Evolutionary conservation across 2,113 vertebrate species (phyloP).

Genomic region (Tragelaphus imberbis): DNA sequence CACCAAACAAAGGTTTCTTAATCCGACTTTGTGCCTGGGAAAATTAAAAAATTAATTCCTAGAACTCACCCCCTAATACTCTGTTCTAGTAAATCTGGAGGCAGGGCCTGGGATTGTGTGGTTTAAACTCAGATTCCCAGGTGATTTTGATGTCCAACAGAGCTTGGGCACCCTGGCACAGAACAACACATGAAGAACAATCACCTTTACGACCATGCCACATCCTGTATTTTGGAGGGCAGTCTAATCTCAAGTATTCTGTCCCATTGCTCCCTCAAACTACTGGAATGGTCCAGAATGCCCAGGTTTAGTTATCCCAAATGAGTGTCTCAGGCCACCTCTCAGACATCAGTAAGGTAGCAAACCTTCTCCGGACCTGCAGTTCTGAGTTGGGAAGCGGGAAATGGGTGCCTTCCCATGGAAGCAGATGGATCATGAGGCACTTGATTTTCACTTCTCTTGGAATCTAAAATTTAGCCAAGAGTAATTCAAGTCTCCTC

Average conservation of each 20-base stretch:
- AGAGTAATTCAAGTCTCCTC: background rate
- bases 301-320: background rate
- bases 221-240: background rate
- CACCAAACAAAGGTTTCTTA: background rate
- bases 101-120: background rate
- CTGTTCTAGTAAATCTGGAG: background rate
- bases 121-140: background rate
- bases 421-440: background rate
- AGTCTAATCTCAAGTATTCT: background rate
- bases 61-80: background rate
- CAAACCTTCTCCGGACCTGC: background rate
- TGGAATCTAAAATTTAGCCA: background rate
- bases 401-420: background rate
- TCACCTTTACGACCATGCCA: background rate
- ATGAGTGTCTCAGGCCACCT: background rate
- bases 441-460: background rate
- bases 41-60: background rate
- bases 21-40: background rate
- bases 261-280: background rate
- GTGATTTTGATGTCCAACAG: background rate
- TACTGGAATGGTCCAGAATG: background rate
- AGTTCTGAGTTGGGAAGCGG: background rate
- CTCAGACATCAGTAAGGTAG: background rate
- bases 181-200: background rate
- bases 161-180: background rate